Percentiles rank a stretch among this genome's conserved stretches.
Conservation (phyloP, 2,113 vertebrate genomes). For the Strix uralensis region DNA sequence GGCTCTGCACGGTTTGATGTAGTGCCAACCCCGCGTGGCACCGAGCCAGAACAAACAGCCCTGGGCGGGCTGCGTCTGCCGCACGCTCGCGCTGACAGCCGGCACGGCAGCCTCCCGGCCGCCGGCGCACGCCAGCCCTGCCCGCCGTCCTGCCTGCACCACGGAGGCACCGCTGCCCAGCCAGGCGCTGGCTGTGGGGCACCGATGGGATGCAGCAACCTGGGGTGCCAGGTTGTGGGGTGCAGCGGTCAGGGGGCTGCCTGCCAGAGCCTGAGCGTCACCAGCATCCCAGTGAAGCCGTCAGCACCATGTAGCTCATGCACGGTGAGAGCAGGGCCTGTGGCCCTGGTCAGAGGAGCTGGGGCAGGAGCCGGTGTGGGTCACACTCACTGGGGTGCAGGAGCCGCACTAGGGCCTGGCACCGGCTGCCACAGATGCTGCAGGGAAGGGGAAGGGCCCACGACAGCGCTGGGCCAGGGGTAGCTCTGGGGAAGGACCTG, state of each 20-base stretch:
- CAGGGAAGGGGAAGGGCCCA: background rate
- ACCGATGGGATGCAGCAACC: background rate
- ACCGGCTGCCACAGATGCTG: background rate
- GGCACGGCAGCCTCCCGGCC: background rate
- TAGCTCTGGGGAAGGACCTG: background rate
- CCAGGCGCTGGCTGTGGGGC: background rate
- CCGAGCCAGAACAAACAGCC: slow-evolving; percentile 63
- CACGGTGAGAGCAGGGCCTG: accelerated
- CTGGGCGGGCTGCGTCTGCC: slow-evolving; percentile 63
- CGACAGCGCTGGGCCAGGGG: accelerated
- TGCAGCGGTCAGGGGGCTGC: background rate
- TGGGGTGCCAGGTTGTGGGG: background rate
- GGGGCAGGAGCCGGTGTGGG: background rate
- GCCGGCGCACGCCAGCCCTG: background rate
- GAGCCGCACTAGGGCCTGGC: background rate
- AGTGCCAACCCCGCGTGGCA: slow-evolving; percentile 51
- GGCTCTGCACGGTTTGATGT: slow-evolving; percentile 22
- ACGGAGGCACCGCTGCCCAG: background rate
- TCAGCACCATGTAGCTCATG: background rate
- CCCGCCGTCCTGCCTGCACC: background rate
- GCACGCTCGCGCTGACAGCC: slow-evolving; percentile 10
- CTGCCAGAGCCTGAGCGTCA: background rate
- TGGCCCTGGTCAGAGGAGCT: accelerated
- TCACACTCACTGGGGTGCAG: background rate
- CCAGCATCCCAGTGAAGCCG: background rate